Evolutionary conservation across 2,797 vertebrate genomes (phyloP), one percentile per base, ranked within the genome.

Genomic region (Sarcoramphus papa): DNA sequence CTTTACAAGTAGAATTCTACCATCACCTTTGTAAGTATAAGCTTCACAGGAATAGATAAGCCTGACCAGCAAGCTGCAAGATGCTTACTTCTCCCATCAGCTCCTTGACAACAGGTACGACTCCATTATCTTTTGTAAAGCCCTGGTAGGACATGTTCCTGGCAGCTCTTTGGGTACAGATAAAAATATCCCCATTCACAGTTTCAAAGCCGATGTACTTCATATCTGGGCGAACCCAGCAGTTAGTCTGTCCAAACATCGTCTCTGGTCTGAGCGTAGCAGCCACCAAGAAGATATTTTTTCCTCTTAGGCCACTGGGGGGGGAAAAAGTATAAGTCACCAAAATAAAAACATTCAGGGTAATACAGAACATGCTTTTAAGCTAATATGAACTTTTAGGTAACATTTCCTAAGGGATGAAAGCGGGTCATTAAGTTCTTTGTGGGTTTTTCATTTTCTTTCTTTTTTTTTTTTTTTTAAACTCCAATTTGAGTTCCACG

Each of bases 211-310:
- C 99, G 1, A 99, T 97, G 85, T 99, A 99, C 92, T 99, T 99
- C 98, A 99, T 99, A 95, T 99, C 99, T 0, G 99, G 99, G 27
- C 98, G 98, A 92, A 99, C 97, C 99, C 99, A 99, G 98, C 99
- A 99, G 98, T 99, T 99, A 33, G 99, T 99, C 98, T 99, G 99
- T 27, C 99, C 99, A 85, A 99, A 99, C 99, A 99, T 99, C 91
- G 99, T 99, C 98, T 99, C 99, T 27, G 99, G 99, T 95, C 99
- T 98, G 31, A 99, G 98, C 5, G 99, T 99, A 74, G 99, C 99
- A 50, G 99, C 99, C 91, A 99, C 99, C 96, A 99, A 96, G 97
- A 99, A 99, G 94, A 99, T 98, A 93, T 98, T 99, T 97, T 98
- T 99, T 28, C 98, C 99, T 97, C 99, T 99, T 93, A 99, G 97